These are phyloP conservation scores for Setophaga kirtlandii DNA, from an alignment of 2,113 vertebrate genomes.

Conservation along the genomic window DNA sequence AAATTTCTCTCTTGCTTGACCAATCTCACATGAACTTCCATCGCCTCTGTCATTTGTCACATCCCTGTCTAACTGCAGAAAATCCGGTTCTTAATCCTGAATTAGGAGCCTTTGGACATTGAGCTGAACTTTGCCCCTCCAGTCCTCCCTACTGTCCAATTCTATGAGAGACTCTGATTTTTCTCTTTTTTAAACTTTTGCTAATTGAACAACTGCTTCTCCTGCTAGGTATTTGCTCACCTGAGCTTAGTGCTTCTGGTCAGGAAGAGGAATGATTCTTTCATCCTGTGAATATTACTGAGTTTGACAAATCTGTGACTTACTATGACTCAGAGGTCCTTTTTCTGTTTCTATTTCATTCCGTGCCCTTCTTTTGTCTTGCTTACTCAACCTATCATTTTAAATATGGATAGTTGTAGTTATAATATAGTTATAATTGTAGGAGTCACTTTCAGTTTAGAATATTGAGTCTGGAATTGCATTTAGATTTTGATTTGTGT, in stretches of 20 bases:
- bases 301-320: neutral
- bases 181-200: neutral
- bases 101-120: accelerated
- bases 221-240: neutral
- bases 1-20: neutral
- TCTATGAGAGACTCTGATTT: neutral
- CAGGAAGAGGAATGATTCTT: neutral
- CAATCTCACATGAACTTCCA: neutral
- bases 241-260: neutral
- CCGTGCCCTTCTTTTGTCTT: neutral
- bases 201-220: neutral
- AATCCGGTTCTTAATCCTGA: neutral
- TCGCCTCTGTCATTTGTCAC: neutral
- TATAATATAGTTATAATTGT: neutral
- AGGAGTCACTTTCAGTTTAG: neutral
- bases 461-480: neutral
- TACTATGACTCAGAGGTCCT: neutral
- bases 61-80: neutral
- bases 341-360: neutral
- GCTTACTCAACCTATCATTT: neutral
- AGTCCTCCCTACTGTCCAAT: neutral
- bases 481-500: neutral
- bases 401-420: neutral
- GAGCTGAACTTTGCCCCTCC: neutral
- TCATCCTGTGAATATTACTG: neutral